Evolutionary conservation across 2,797 vertebrate species (phyloP), one percentile per base, ranked within the genome.

Genomic region (Alectoris magna): DNA sequence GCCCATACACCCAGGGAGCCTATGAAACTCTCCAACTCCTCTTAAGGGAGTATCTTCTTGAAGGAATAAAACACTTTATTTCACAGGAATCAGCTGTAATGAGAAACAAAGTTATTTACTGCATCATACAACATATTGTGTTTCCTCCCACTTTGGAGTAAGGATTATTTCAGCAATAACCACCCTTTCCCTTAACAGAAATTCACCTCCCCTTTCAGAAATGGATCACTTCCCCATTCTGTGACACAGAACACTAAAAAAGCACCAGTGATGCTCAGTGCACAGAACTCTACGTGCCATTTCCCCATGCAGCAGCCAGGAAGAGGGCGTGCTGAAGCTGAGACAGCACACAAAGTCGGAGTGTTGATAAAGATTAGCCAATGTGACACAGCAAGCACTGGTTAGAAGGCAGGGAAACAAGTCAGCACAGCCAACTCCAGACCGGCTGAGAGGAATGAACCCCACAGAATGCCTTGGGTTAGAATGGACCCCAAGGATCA

Each of bases 61-160:
- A 39, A 36, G 11, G 12, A 66, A 81, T 14, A 14, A 80, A 70
- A 8, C 24, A 60, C 38, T 96, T 96, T 95, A 96, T 94, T 95
- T 90, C 48, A 93, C 88, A 94, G 79, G 77, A 81, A 89, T 62
- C 56, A 86, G 55, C 80, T 93, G 74, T 21, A 93, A 92, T 21
- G 70, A 78, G 59, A 93, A 94, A 86, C 0, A 0, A 5, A 5
- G 39, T 81, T 90, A 90, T 67, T 75, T 69, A n/a, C 72, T 3
- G 38, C 83, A 14, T 4, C n/a, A 39, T 3, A 2, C 9, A 92
- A 53, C 23, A 31, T 7, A 70, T 4, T 2, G 4, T 6, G 9
- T 2, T 70, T 26, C 19, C 34, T 71, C 34, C 6, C 18, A 39
- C 14, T 69, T 87, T 12, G 1, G 2, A 88, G 29, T 5, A 21